phyloP scores from a whole-genome alignment of 2,113 vertebrate genomes.

The Lepus americanus region DNA sequence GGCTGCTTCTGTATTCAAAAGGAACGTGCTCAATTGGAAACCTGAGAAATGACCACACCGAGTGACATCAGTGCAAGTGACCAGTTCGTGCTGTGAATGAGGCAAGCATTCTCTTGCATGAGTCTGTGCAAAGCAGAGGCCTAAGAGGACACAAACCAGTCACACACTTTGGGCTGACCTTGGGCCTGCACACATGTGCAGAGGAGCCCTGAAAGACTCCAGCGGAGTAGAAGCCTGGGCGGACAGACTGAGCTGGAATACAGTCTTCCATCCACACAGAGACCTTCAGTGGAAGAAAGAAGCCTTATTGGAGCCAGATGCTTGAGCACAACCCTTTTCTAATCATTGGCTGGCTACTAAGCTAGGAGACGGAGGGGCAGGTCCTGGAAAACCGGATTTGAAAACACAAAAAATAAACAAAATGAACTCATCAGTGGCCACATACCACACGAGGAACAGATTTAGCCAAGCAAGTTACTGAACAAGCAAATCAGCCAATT shows the following conservation, averaged over 20 bases:
- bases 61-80: neutral
- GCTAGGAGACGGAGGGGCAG: neutral
- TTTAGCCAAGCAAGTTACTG: neutral
- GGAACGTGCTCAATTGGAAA: neutral
- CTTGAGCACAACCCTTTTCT: neutral
- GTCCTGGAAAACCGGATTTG: neutral
- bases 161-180: neutral
- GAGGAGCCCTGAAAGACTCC: neutral
- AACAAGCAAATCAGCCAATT: neutral
- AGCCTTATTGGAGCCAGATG: neutral
- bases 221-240: neutral
- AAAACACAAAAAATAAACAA: slow-evolving; percentile 35
- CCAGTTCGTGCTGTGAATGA: neutral
- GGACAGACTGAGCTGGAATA: neutral
- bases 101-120: neutral
- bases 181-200: no score
- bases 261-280: neutral
- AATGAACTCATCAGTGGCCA: neutral
- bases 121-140: neutral
- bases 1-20: neutral
- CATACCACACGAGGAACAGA: neutral
- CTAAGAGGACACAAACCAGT: neutral
- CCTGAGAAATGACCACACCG: neutral
- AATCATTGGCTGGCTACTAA: neutral
- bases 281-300: neutral